Base-by-base conservation (phyloP, 2,888 invertebrate species). In the Sesia bembeciformis region DNA sequence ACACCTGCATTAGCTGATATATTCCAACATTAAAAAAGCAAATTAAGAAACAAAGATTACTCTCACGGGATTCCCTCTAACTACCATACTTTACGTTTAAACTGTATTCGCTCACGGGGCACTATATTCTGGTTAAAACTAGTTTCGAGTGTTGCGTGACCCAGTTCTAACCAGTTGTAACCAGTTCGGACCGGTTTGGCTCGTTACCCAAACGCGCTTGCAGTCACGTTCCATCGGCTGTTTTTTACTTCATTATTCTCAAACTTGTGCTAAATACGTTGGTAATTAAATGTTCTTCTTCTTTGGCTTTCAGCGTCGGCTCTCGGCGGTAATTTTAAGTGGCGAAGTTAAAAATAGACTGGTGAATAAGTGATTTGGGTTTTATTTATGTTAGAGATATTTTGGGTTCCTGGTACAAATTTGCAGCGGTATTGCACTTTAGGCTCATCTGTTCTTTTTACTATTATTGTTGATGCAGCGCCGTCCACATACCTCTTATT, bases 121-220 rank as follows among this genome's bases (percentile, higher is more conserved):
- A 53, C 53, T 59, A 61, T 60, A 62, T 61, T 57, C 62, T 57
- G 53, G 61, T 62, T 61, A 65, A 66, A 66, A 65, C 64, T 62
- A 59, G 61, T 64, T 61, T 60, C 52, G 62, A 71, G 64, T 67
- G 66, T 57, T 62, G 62, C 62, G 63, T 66, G 74, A 70, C 66
- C 74, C 57, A 68, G 73, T 70, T 72, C 60, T 58, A 61, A 57
- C 61, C 52, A 60, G 67, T 64, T 61, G 55, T 54, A 53, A 58
- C 65, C 60, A 62, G 65, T 66, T 74, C 68, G 66, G n/a, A 49
- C 46, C 7, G 49, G 54, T 52, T 54, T 50, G 50, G 50, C 50
- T 50, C 50, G 46, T 46, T 46, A 46, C 46, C 50, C 38, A 39
- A 50, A 50, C 39, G 7, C 50, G 50, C 50, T 50, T 50, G 7